Conservation (phyloP, 2,113 vertebrate genomes). For the Macrotis lagotis region DNA sequence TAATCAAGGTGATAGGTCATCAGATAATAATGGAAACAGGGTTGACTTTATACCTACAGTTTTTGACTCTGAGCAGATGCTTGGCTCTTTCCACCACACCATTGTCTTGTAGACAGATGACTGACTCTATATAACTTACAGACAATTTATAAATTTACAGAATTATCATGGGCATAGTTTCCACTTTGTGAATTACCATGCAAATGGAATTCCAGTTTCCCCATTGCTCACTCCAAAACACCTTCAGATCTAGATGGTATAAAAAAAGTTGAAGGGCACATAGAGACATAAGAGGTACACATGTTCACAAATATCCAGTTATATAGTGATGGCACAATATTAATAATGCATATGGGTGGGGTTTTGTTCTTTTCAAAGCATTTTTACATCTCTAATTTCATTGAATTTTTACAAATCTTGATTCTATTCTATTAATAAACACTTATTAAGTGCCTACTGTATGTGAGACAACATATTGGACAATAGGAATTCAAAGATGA, state of each 20-base stretch:
- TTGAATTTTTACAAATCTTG: neutral
- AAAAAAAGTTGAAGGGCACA: neutral
- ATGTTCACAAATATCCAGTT: neutral
- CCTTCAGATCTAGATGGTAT: neutral
- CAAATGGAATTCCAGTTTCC: neutral
- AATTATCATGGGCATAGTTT: neutral
- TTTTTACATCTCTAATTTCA: constrained; percentile 42
- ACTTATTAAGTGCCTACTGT: neutral
- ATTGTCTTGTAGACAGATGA: neutral
- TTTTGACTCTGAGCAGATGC: neutral
- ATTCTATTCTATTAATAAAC: neutral
- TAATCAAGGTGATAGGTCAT: neutral
- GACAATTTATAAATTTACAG: neutral
- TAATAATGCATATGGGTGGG: neutral
- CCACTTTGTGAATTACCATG: neutral
- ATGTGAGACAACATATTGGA: neutral
- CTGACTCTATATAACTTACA: neutral
- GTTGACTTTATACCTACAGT: neutral
- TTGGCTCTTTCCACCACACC: neutral
- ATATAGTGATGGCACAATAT: constrained; percentile 8
- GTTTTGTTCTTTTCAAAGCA: constrained; percentile 46
- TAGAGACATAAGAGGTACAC: neutral
- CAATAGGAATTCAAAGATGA: neutral
- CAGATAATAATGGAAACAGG: neutral
- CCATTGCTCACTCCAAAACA: neutral